Evolutionary conservation across 2,888 invertebrate genomes (phyloP).

Genomic region (Adineta ricciae): DNA sequence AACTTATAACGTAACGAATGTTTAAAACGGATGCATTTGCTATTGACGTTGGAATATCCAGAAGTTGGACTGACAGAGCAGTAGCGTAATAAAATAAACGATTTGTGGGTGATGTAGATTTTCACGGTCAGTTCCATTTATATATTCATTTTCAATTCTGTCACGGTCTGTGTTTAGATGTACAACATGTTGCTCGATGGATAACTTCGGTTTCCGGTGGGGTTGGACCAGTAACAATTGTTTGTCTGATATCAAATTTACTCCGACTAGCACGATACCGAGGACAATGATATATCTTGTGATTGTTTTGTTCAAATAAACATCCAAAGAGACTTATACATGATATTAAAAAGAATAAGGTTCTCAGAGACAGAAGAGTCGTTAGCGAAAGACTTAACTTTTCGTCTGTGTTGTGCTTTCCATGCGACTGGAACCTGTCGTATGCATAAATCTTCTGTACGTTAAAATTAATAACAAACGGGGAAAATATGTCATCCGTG

Average conservation of each 20-base stretch:
- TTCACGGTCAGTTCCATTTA: neutral
- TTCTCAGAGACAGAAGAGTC: no score
- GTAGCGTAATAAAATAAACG: neutral
- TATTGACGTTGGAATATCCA: slow-evolving; percentile 88
- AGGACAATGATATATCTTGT: neutral
- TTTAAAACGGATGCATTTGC: slow-evolving; percentile 96
- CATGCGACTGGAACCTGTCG: no score
- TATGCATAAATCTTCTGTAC: no score
- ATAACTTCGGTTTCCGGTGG: slow-evolving; percentile 84
- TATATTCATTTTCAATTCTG: neutral
- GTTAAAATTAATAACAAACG: no score
- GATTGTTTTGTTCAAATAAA: neutral
- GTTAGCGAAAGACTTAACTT: no score
- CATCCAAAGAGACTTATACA: neutral
- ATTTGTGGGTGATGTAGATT: slow-evolving; percentile 32
- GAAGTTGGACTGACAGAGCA: slow-evolving; percentile 60
- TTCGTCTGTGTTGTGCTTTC: no score
- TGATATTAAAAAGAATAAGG: no score
- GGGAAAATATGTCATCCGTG: no score
- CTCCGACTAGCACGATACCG: neutral
- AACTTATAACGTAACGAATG: slow-evolving; percentile 82
- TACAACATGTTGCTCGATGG: slow-evolving; percentile 46
- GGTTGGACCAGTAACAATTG: slow-evolving; percentile 94
- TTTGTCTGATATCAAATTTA: slow-evolving; percentile 59
- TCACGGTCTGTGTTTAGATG: neutral